Conservation (phyloP, 2,113 vertebrate genomes). For the Xiphophorus couchianus region DNA sequence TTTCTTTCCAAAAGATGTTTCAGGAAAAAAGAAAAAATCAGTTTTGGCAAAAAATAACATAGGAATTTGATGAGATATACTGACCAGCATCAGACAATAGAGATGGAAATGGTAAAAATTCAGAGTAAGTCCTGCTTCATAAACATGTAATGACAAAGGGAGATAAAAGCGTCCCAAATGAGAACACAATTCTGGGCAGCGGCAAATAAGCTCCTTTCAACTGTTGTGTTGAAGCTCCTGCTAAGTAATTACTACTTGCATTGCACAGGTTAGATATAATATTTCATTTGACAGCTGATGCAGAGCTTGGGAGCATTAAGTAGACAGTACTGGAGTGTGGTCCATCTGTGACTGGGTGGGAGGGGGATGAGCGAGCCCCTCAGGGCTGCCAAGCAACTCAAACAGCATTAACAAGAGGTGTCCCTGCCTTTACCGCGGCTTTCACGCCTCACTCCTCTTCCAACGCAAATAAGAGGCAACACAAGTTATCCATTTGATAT, state of each 20-base stretch:
- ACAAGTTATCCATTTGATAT: constrained; percentile 91
- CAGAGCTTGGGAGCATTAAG: constrained; percentile 60
- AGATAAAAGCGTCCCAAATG: constrained; percentile 9
- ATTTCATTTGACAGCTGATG: constrained; percentile 66
- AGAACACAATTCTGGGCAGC: neutral
- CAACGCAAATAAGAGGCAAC: constrained; percentile 88
- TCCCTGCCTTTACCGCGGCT: constrained; percentile 71
- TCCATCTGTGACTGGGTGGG: constrained; percentile 60
- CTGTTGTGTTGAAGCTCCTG: constrained; percentile 6
- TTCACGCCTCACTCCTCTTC: constrained; percentile 87
- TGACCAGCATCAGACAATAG: neutral
- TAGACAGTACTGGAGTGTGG: constrained; percentile 60
- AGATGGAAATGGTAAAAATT: neutral
- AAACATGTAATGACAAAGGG: neutral
- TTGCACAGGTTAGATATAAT: constrained; percentile 41
- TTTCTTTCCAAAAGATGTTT: too few species aligned
- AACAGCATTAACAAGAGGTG: constrained; percentile 71
- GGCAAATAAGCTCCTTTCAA: constrained; percentile 10
- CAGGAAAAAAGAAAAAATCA: too few species aligned
- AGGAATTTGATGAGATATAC: neutral
- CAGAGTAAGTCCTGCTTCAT: neutral
- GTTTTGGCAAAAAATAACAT: too few species aligned
- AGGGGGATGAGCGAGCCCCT: constrained; percentile 47
- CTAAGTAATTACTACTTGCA: constrained; percentile 53
- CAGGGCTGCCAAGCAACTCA: constrained; percentile 40